Percentiles rank a stretch among this genome's conserved stretches.
These are phyloP conservation scores for Chalcosyrphus nemorum DNA, from an alignment of 2,888 invertebrate genomes.

Conservation along the genomic window DNA sequence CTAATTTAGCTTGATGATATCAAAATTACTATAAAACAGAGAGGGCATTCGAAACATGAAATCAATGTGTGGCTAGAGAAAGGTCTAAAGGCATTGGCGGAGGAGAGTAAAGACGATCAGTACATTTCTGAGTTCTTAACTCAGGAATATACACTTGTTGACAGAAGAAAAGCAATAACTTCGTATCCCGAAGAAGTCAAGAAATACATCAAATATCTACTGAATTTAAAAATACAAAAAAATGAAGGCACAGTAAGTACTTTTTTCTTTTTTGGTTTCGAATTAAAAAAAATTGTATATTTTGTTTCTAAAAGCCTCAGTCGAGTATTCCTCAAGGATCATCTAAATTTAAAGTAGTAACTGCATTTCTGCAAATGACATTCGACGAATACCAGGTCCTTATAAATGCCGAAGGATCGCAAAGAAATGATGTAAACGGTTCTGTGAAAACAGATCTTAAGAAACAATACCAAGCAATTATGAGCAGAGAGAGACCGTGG, in stretches of 20 bases:
- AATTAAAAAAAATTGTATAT: not conserved
- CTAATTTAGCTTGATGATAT: not conserved
- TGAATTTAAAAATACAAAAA: slow-evolving; percentile 32
- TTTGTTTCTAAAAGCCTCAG: too few relatives aligned
- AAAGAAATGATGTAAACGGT: too few relatives aligned
- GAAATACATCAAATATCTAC: slow-evolving; percentile 26
- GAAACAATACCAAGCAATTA: not conserved
- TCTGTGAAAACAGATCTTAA: not conserved
- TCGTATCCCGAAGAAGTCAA: slow-evolving; percentile 11
- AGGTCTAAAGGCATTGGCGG: not conserved
- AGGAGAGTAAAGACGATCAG: not conserved
- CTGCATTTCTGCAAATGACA: slow-evolving; percentile 32
- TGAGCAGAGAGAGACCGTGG: not conserved
- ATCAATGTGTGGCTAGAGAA: slow-evolving; percentile 18
- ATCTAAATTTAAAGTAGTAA: slow-evolving; percentile 9
- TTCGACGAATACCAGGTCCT: slow-evolving; percentile 43
- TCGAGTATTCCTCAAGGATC: not conserved
- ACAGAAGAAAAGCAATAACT: slow-evolving; percentile 11
- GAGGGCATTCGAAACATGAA: not conserved
- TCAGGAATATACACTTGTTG: not conserved
- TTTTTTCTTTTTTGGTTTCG: not conserved
- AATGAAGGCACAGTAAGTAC: slow-evolving; percentile 23
- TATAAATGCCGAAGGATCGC: slow-evolving; percentile 5
- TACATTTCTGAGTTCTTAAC: not conserved
- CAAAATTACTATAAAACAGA: not conserved